Conservation (phyloP, 2,797 vertebrate species). For the Falco berigora region DNA sequence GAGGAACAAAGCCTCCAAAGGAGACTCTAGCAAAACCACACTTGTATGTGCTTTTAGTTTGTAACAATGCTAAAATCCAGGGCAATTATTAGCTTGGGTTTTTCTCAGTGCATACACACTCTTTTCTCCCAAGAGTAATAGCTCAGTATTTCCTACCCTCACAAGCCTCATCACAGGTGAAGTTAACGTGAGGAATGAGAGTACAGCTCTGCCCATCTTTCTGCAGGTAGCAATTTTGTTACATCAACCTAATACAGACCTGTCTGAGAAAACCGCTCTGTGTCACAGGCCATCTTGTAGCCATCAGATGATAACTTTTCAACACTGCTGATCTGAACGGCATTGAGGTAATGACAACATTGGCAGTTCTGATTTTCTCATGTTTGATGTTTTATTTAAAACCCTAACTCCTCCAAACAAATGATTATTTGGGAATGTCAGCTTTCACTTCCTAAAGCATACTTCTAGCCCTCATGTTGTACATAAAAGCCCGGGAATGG, state of each 20-base stretch:
- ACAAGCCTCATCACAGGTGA: neutral
- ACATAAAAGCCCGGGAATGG: neutral
- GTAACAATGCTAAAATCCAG: neutral
- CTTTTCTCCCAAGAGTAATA: neutral
- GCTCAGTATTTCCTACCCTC: neutral
- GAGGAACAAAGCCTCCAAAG: neutral
- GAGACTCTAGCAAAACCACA: neutral
- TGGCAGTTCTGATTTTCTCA: neutral
- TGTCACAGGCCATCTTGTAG: slow-evolving; percentile 6
- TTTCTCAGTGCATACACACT: neutral
- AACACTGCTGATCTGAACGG: neutral
- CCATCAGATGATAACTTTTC: slow-evolving; percentile 12
- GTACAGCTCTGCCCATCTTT: neutral
- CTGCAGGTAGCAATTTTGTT: slow-evolving; percentile 27
- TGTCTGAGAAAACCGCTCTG: slow-evolving; percentile 3
- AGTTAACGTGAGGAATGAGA: neutral
- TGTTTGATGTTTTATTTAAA: slow-evolving; percentile 37
- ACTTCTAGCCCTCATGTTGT: neutral
- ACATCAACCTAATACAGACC: slow-evolving; percentile 28
- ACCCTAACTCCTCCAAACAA: neutral
- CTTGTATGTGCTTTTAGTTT: neutral
- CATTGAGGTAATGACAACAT: neutral
- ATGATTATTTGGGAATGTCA: neutral
- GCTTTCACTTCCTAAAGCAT: neutral
- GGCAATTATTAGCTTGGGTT: neutral